Base-by-base conservation (phyloP, 2,888 invertebrate genomes). In the Rhingia rostrata region DNA sequence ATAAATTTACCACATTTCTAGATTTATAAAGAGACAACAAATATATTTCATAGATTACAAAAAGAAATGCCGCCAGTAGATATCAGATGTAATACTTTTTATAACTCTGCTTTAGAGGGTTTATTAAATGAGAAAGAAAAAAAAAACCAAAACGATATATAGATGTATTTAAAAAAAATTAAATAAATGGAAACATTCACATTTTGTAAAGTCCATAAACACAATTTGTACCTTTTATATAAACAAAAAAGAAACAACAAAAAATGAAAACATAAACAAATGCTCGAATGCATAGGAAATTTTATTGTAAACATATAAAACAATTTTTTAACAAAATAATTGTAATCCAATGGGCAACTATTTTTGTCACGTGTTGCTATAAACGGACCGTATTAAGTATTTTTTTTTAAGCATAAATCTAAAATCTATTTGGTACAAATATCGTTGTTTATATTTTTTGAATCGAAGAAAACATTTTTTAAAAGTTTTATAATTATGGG, bases 151-250 rank as follows among this genome's bases (percentile, higher is more conserved):
- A n/a, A 45, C 63, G 22, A 35, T 54, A 43, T 39, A 58, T 22
- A 10, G 12, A 39, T 53, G 41, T 63, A 63, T 58, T 72, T 54
- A 32, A 39, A 37, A 53, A n/a, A n/a, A n/a, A n/a, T n/a, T n/a
- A n/a, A 22, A 41, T 45, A 54, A 32, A 64, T 43, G 33, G 12
- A 56, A 51, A 43, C 53, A 78, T 45, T 45, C 66, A 83, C 47
- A 70, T 80, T 84, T 80, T 84, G 61, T 80, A 84, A 22, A 70
- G 70, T 75, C 80, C 64, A 45, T 70, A 43, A 84, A 75, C 66
- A 84, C 80, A 66, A 80, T 84, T 84, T 84, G 84, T 84, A 84
- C 84, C 84, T 84, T 84, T 84, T 84, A 84, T 84, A 84, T 80
- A 84, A 56, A 69, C 43, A 6, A 32, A 56, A n/a, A 14, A 22